These are phyloP conservation scores for Aphidius ervi DNA, from an alignment of 1,140 invertebrate species.

Conservation along the genomic window DNA sequence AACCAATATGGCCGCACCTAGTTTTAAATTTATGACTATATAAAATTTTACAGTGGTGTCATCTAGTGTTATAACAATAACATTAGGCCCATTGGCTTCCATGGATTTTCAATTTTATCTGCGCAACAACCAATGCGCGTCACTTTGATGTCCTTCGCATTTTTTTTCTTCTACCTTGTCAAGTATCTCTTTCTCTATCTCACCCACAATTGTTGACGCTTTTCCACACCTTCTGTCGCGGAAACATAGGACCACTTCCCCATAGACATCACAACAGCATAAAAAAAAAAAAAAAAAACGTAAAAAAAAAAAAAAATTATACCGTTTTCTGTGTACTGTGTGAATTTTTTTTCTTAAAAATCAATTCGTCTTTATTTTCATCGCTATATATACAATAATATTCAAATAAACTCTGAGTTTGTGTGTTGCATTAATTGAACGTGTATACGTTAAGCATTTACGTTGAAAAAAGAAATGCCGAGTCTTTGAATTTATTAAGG, in stretches of 20 bases:
- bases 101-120: slow-evolving; percentile 3
- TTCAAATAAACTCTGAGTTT: background rate
- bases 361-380: background rate
- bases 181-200: slow-evolving; percentile 6
- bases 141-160: slow-evolving; percentile 6
- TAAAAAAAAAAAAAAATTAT: background rate
- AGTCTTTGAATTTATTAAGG: no score
- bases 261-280: background rate
- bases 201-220: slow-evolving; percentile 20
- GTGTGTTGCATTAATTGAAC: background rate
- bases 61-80: no score
- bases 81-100: background rate
- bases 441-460: no score
- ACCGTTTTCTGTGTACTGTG: background rate
- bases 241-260: slow-evolving; percentile 2
- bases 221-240: slow-evolving; percentile 15
- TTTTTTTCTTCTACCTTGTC: background rate
- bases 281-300: background rate
- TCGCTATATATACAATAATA: slow-evolving; percentile 15
- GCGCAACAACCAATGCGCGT: background rate
- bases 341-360: background rate
- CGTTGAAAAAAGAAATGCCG: no score
- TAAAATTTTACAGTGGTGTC: no score
- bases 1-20: no score
- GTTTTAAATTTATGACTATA: no score